Percentiles rank a stretch among this genome's conserved stretches.
Conservation (phyloP, 2,113 vertebrate genomes). For the Limnothrissa miodon region DNA sequence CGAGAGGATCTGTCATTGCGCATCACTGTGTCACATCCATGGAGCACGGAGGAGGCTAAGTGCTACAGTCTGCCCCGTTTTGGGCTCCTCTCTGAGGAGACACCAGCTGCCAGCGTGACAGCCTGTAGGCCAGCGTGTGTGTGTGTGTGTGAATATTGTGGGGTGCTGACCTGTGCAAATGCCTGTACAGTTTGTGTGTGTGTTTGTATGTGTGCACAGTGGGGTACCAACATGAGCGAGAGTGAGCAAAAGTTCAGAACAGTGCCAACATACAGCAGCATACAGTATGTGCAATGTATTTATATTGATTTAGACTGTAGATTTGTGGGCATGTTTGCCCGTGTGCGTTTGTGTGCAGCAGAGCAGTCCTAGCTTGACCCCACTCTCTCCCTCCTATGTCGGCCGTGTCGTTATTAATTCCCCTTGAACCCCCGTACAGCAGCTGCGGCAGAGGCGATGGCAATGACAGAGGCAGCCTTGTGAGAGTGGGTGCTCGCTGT, state of each 20-base stretch:
- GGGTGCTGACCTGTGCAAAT: not conserved
- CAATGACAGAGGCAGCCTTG: not conserved
- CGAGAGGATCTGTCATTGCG: not conserved
- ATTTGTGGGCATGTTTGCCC: not conserved
- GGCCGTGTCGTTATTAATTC: not conserved
- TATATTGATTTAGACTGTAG: not conserved
- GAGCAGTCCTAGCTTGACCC: not conserved
- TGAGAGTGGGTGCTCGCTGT: not conserved
- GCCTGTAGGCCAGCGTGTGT: not conserved
- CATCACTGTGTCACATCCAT: conserved; percentile 5
- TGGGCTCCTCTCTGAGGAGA: not conserved
- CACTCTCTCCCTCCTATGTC: not conserved
- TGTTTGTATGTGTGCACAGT: not conserved
- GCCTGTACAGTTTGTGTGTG: not conserved
- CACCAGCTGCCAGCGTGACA: conserved; percentile 6
- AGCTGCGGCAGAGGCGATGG: too few relatives aligned
- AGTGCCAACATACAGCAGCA: not conserved
- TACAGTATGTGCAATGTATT: not conserved
- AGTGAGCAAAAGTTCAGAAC: not conserved
- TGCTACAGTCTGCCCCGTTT: conserved; percentile 7
- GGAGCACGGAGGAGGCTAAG: conserved; percentile 10
- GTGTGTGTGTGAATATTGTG: not conserved
- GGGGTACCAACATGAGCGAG: not conserved
- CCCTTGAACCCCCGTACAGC: conserved; percentile 3
- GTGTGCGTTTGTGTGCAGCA: not conserved